Evolutionary conservation across 2,113 vertebrate species (phyloP).

Genomic region (Glaucidium brasilianum): DNA sequence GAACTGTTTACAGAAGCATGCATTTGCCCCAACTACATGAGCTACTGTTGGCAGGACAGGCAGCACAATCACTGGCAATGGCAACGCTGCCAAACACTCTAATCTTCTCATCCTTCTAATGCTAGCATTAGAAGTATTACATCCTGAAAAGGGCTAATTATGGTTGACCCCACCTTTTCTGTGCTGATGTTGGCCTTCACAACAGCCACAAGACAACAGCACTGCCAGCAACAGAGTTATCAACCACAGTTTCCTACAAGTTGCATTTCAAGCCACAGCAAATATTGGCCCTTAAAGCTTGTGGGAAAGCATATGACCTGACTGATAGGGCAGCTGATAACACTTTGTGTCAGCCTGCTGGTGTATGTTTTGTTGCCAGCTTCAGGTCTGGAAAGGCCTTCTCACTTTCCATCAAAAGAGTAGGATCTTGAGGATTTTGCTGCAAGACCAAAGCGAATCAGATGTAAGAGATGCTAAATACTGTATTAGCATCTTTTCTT

Average conservation of each 20-base stretch:
- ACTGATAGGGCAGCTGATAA: not conserved
- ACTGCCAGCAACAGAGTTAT: not conserved
- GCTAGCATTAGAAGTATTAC: not conserved
- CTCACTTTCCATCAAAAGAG: not conserved
- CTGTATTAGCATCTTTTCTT: not conserved
- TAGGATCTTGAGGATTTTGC: not conserved
- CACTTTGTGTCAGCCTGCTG: not conserved
- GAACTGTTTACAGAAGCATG: not conserved
- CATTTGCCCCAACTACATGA: not conserved
- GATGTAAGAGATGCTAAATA: not conserved
- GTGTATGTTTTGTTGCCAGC: not conserved
- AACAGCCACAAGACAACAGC: not conserved
- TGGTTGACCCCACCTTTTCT: not conserved
- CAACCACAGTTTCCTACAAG: not conserved
- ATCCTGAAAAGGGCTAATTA: not conserved
- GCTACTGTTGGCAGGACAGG: not conserved
- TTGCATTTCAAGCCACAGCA: not conserved
- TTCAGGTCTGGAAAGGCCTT: not conserved
- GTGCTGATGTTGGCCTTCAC: not conserved
- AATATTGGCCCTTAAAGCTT: not conserved
- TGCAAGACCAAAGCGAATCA: not conserved
- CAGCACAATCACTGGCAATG: not conserved
- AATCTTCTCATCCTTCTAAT: not conserved
- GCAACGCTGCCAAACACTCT: not conserved
- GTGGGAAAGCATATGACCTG: not conserved